phyloP scores from a whole-genome alignment of 2,888 invertebrate genomes.

The Agonopterix subpropinquella region DNA sequence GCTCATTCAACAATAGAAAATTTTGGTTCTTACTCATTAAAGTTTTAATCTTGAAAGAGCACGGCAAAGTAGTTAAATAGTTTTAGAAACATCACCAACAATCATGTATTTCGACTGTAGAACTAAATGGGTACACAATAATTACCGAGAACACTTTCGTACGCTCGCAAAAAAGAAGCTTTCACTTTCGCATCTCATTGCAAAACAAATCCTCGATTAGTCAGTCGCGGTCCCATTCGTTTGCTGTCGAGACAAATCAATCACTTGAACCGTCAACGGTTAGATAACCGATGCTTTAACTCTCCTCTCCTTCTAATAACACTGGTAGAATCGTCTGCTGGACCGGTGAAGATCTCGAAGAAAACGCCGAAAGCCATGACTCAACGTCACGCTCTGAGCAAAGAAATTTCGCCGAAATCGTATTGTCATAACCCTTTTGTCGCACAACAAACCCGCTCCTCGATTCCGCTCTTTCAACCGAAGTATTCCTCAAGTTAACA shows the following conservation, averaged over 20 bases:
- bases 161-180: conserved; percentile 52
- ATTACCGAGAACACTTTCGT: conserved; percentile 11
- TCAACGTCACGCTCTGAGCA: conserved; percentile 76
- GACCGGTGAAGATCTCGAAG: conserved; percentile 58
- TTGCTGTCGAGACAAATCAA: conserved; percentile 13
- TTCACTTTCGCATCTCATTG: conserved; percentile 63
- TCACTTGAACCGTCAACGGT: conserved; percentile 32
- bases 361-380: conserved; percentile 77
- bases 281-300: conserved; percentile 25
- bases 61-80: too few relatives aligned
- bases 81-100: too few relatives aligned
- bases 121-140: neutral
- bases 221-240: conserved; percentile 18
- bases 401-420: conserved; percentile 75
- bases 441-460: conserved; percentile 74
- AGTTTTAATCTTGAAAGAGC: too few relatives aligned
- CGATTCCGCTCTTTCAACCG: conserved; percentile 64
- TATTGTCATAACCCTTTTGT: conserved; percentile 79
- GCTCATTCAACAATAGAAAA: too few relatives aligned
- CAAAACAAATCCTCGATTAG: conserved; percentile 56
- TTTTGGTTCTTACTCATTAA: too few relatives aligned
- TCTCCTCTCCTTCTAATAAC: conserved; percentile 77
- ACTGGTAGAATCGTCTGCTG: conserved; percentile 74
- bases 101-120: too few relatives aligned
- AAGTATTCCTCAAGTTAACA: conserved; percentile 76